Evolutionary conservation across 2,797 vertebrate species (phyloP), one percentile per base, ranked within the genome.

Genomic region (Poeciliopsis presidionis): DNA sequence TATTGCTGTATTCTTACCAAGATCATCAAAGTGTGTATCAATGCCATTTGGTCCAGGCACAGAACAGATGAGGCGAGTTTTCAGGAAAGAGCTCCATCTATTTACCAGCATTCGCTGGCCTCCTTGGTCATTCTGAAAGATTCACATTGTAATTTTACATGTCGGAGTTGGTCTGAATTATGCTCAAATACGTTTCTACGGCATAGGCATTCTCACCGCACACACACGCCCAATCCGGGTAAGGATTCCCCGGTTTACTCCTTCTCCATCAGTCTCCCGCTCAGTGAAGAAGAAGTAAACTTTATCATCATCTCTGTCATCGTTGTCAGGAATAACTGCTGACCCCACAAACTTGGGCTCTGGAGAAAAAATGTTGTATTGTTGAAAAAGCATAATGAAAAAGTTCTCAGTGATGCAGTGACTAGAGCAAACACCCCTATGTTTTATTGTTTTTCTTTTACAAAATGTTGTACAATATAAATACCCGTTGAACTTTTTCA

Each of bases 221-320:
- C 98, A 99, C 20, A 98, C 95, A 4, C 98, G 91, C 53, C 97
- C 98, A 70, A 99, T 95, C 71, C 97, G 94, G 72, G 96, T 95
- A 36, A 97, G 97, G 36, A 98, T 96, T 0, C 96, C 96, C 5
- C 96, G 96, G 84, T 94, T 93, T 2, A 83, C 93, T 39, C 94
- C 96, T 70, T 98, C 97, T 0, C 94, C 91, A 46, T 97, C 96
- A 71, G 95, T 77, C 20, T 97, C 97, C 87, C 96, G 96, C 90
- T 99, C 98, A 6, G 97, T 99, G 86, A 99, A 99, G 94, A 99
- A 99, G 93, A 98, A 98, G 93, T 99, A 99, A 1, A 98, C 95
- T 94, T 99, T 99, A 84, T 98, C 97, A 84, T 99, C 98, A 12
- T 98, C 96, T 0, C 90, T 95, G 89, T 99, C 98, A 65, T 99